Evolutionary conservation across 1,140 invertebrate species (phyloP).

Genomic region (Scaptomyza graminum): DNA sequence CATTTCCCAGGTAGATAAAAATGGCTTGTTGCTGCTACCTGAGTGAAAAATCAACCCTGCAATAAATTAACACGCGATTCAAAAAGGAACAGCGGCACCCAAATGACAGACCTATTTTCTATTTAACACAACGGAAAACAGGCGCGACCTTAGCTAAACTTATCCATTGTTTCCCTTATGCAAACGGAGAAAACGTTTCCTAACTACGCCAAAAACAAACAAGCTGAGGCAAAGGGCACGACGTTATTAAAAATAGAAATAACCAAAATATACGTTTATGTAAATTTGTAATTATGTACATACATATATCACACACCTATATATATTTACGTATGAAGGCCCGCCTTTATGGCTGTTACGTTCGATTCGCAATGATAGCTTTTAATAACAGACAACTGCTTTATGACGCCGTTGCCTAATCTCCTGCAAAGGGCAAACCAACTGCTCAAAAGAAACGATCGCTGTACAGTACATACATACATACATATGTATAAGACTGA

Average conservation of each 20-base stretch:
- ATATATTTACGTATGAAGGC: neutral
- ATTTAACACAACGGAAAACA: conserved; percentile 47
- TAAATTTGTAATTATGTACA: neutral
- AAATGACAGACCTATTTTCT: conserved; percentile 49
- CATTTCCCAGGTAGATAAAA: conserved; percentile 64
- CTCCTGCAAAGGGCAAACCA: conserved; percentile 13
- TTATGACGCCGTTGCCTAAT: conserved; percentile 23
- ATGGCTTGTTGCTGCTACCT: conserved; percentile 52
- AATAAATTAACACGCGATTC: conserved; percentile 67
- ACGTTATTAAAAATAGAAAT: conserved; percentile 21
- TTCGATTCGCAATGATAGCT: conserved; percentile 22
- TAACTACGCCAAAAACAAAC: conserved; percentile 19
- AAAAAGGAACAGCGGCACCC: conserved; percentile 44
- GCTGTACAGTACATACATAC: conserved; percentile 3
- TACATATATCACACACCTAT: neutral
- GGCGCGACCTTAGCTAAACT: conserved; percentile 67
- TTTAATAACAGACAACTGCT: conserved; percentile 25
- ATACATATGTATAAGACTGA: conserved; percentile 4
- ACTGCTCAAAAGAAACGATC: conserved; percentile 8
- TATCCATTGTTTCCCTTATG: conserved; percentile 40
- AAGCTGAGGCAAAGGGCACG: conserved; percentile 15
- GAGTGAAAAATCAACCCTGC: conserved; percentile 66
- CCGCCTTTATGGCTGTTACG: conserved; percentile 17
- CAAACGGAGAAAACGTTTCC: conserved; percentile 17
- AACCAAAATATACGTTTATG: neutral